Evolutionary conservation across 1,140 invertebrate species (phyloP).

Genomic region (Acromyrmex heyeri): DNA sequence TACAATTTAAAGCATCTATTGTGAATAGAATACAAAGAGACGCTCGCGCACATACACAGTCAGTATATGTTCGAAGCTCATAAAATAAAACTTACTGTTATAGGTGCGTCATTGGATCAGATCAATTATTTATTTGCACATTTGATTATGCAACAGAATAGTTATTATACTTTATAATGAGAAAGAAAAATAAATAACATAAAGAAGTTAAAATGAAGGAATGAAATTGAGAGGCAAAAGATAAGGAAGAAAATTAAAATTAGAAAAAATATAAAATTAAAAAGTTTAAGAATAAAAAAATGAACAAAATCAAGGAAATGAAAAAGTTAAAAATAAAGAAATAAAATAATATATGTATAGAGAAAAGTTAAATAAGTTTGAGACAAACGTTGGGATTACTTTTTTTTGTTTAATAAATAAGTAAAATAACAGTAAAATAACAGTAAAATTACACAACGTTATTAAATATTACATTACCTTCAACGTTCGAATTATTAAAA

Average conservation of each 20-base stretch:
- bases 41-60: background rate
- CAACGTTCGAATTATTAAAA: background rate
- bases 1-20: conserved; percentile 13
- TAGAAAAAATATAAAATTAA: background rate
- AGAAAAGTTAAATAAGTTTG: background rate
- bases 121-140: background rate
- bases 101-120: background rate
- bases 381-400: background rate
- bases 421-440: background rate
- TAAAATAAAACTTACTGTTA: conserved; percentile 7
- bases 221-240: background rate
- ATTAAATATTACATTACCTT: background rate
- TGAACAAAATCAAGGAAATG: background rate
- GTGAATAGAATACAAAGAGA: conserved; percentile 9
- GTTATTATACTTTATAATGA: background rate
- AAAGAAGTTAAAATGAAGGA: background rate
- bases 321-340: background rate
- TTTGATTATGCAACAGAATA: background rate
- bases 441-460: background rate
- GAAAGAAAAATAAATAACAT: background rate
- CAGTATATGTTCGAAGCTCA: background rate
- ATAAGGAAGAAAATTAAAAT: background rate
- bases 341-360: background rate
- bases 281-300: background rate
- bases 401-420: background rate